Evolutionary conservation across 2,797 vertebrate genomes (phyloP).

Genomic region (Lerista edwardsae): DNA sequence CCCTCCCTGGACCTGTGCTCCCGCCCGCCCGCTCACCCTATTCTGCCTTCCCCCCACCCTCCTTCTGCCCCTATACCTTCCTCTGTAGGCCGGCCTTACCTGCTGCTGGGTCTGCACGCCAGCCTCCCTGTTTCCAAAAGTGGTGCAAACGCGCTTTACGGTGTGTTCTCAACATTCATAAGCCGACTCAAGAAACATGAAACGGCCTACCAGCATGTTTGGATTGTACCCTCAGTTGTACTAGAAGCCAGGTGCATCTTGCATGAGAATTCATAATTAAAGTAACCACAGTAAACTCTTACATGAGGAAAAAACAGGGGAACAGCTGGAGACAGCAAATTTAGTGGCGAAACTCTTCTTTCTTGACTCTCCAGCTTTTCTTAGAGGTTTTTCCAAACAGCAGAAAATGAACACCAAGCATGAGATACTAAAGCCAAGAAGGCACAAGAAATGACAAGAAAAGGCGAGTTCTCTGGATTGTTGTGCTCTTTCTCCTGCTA

Average conservation of each 20-base stretch:
- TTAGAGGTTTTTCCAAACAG: conserved; percentile 48
- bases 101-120: no score
- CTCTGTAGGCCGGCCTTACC: no score
- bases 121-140: no score
- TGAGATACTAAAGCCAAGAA: neutral
- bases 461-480: neutral
- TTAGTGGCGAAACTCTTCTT: conserved; percentile 6
- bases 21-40: no score
- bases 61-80: no score
- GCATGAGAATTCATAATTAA: neutral
- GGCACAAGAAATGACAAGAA: conserved; percentile 40
- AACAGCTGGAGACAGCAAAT: conserved; percentile 45
- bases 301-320: neutral
- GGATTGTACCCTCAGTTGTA: neutral
- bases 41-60: no score
- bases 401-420: conserved; percentile 59
- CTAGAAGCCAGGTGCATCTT: conserved; percentile 16
- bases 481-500: neutral
- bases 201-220: no score
- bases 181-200: no score
- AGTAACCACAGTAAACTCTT: conserved; percentile 22
- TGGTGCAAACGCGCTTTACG: no score
- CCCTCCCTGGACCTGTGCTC: no score
- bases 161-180: no score
- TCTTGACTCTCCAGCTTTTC: conserved; percentile 64